A percentile compares a stretch with the other conserved stretches of the same genome.
Conservation (phyloP, 2,797 vertebrate genomes). For the Petrocephalus schoutedeni region DNA sequence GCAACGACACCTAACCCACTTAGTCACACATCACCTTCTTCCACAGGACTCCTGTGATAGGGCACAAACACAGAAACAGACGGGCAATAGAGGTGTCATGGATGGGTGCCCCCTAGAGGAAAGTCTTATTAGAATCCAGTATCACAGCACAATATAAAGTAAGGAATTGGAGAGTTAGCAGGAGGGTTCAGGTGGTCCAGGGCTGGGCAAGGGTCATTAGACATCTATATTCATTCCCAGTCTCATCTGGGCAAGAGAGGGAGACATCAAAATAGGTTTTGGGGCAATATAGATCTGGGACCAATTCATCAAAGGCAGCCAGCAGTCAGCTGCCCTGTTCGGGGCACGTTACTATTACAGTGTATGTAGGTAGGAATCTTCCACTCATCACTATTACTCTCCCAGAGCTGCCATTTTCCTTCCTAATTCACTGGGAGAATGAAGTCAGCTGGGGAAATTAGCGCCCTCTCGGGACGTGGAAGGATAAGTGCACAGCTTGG, state of each 20-base stretch:
- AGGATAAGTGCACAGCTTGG: neutral
- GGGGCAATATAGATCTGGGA: neutral
- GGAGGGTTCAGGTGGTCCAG: neutral
- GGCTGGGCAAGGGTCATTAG: neutral
- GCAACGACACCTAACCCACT: too few relatives aligned
- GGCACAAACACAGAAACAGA: neutral
- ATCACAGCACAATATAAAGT: neutral
- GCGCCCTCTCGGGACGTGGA: neutral
- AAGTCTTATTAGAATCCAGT: neutral
- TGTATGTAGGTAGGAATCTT: neutral
- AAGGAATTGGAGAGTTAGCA: neutral
- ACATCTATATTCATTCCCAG: neutral
- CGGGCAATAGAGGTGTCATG: neutral
- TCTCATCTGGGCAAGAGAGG: neutral
- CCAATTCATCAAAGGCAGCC: neutral
- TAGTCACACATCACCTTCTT: too few relatives aligned
- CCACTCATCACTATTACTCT: neutral
- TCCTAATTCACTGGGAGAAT: neutral
- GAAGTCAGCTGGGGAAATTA: neutral
- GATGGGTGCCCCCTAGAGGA: neutral
- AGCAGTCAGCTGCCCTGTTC: neutral
- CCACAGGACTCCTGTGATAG: too few relatives aligned
- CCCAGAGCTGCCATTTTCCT: neutral
- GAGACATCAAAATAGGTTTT: neutral
- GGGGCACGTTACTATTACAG: neutral